A percentile compares a stretch with the other conserved stretches of the same genome.
Evolutionary conservation across 1,140 invertebrate genomes (phyloP).

Genomic region (Reticulitermes speratus): DNA sequence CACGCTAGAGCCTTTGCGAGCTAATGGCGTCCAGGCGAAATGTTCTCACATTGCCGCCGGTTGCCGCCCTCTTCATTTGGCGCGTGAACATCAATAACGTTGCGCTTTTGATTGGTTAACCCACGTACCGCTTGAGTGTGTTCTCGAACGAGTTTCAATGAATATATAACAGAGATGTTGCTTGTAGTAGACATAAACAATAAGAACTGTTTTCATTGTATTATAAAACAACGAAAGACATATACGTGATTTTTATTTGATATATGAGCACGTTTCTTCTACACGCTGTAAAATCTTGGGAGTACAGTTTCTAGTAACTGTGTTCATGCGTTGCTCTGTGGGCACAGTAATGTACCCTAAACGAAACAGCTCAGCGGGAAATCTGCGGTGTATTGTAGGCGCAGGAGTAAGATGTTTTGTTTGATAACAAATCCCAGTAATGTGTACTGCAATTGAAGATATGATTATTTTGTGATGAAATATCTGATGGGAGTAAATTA

Average conservation of each 20-base stretch:
- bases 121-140: not conserved
- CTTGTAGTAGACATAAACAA: no score
- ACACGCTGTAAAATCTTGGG: not conserved
- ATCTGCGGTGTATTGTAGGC: not conserved
- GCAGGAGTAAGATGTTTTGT: slow-evolving; percentile 11
- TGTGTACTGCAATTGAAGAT: not conserved
- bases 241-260: not conserved
- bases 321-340: not conserved
- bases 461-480: slow-evolving; percentile 1
- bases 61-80: slow-evolving; percentile 1
- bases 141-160: not conserved
- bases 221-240: no score
- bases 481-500: not conserved
- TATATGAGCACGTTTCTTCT: not conserved
- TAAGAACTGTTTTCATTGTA: no score
- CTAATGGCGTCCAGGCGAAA: not conserved
- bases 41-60: not conserved
- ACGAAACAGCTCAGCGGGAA: not conserved
- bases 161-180: no score
- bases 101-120: not conserved
- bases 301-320: not conserved
- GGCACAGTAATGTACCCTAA: not conserved
- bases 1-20: no score
- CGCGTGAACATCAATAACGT: not conserved
- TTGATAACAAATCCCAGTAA: slow-evolving; percentile 1